phyloP scores from a whole-genome alignment of 1,140 invertebrate species.

The Mya arenaria region DNA sequence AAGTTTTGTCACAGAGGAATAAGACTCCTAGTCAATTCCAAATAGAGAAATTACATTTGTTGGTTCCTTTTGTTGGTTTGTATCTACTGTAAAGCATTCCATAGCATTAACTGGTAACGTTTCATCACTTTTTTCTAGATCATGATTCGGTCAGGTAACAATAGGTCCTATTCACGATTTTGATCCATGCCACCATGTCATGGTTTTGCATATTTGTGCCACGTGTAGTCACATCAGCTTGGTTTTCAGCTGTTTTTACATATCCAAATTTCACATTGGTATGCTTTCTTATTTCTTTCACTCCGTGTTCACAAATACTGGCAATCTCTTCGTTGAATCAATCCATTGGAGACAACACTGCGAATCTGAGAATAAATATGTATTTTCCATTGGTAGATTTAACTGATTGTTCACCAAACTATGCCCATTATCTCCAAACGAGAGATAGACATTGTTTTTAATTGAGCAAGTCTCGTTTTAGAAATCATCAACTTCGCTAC shows the following conservation, averaged over 20 bases:
- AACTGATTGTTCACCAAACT: neutral
- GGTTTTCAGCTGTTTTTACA: conserved; percentile 13
- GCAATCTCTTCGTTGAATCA: neutral
- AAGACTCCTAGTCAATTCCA: conserved; percentile 1
- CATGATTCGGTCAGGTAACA: neutral
- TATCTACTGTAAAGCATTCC: neutral
- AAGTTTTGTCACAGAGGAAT: conserved; percentile 39
- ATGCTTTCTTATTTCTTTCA: conserved; percentile 19
- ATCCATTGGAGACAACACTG: conserved; percentile 16
- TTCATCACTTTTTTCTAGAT: neutral
- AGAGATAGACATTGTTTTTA: neutral
- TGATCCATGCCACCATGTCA: conserved; percentile 35
- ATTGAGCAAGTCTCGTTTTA: neutral
- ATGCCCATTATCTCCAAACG: neutral
- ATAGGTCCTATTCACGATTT: neutral
- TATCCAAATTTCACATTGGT: conserved; percentile 4
- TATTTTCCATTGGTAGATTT: neutral
- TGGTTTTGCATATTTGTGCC: neutral
- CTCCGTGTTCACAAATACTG: conserved; percentile 34
- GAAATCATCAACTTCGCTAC: neutral
- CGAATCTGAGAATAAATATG: neutral
- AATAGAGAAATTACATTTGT: neutral
- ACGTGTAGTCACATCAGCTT: conserved; percentile 18
- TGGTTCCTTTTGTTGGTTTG: neutral
- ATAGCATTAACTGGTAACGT: neutral